phyloP scores from a whole-genome alignment of 2,797 vertebrate genomes.

The Ateles fusciceps region DNA sequence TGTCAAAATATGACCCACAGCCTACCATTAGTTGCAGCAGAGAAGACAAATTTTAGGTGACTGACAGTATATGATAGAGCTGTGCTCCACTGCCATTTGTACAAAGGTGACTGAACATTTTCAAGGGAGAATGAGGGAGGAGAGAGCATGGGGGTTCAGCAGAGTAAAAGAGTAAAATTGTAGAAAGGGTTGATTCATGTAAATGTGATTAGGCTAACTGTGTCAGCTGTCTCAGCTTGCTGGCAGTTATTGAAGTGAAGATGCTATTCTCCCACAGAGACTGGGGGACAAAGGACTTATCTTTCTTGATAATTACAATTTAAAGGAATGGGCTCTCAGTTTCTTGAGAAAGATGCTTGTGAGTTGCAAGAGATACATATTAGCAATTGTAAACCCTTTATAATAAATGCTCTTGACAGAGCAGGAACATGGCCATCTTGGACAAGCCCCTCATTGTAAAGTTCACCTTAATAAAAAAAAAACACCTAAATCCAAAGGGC shows the following conservation, averaged over 20 bases:
- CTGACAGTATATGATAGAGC: not conserved
- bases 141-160: not conserved
- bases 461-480: no score
- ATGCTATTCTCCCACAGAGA: not conserved
- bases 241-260: not conserved
- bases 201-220: not conserved
- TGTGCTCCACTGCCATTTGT: not conserved
- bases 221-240: not conserved
- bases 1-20: not conserved
- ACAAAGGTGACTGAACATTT: not conserved
- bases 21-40: not conserved
- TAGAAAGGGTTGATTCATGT: not conserved
- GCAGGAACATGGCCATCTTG: no score
- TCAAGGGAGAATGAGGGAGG: not conserved
- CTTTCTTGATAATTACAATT: not conserved
- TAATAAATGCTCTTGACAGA: not conserved
- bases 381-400: not conserved
- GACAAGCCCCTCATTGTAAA: no score
- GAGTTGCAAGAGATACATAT: not conserved
- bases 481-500: no score
- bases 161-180: not conserved
- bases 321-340: not conserved
- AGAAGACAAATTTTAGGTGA: not conserved
- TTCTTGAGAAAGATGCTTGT: not conserved
- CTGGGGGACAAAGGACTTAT: not conserved